Evolutionary conservation across 1,140 invertebrate species (phyloP), one percentile per base, ranked within the genome.

Genomic region (Limonius californicus): DNA sequence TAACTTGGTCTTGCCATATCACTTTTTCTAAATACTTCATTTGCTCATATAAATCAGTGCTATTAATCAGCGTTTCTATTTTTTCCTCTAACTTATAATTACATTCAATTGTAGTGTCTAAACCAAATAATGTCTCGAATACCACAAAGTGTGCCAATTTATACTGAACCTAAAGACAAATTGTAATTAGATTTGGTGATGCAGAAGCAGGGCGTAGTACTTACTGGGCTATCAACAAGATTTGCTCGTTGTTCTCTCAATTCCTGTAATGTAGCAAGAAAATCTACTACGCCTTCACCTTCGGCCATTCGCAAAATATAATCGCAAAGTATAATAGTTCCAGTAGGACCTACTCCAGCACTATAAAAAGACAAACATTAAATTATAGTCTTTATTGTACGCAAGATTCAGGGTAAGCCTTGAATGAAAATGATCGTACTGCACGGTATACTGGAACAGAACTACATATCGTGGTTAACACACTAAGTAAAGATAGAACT

Each of bases 271-370:
- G 89, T 87, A 63, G 88, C 86, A 72, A 92, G 94, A 15, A 94
- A 86, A 76, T 95, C 92, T 1, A 95, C 83, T 67, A 84, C 83
- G 62, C 80, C 80, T 65, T 82, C 83, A 54, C 82, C 79, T 65
- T 79, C 80, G 20, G 87, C 77, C 63, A 83, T 82, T 71, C 89
- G 89, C 56, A 95, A 77, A 20, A 92, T 80, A 60, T 92, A 84
- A 74, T 94, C 92, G 57, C 91, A 79, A 1, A 89, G 84, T 57
- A 94, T 89, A 59, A 92, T 86, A 0, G 91, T 94, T 14, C 92
- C 92, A 0, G 89, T 91, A 57, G 91, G 80, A 11, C 92, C 92
- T 30, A 94, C 90, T 27, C 92, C 91, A 50, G 91, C 90, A 73
- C 88, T 87, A 27, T 59, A 9, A 4, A 27, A 27, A 27, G 3